Percentiles rank a stretch among this genome's conserved stretches.
phyloP scores from a whole-genome alignment of 92 coral and sea anemone species.

The Paragorgia papillata region DNA sequence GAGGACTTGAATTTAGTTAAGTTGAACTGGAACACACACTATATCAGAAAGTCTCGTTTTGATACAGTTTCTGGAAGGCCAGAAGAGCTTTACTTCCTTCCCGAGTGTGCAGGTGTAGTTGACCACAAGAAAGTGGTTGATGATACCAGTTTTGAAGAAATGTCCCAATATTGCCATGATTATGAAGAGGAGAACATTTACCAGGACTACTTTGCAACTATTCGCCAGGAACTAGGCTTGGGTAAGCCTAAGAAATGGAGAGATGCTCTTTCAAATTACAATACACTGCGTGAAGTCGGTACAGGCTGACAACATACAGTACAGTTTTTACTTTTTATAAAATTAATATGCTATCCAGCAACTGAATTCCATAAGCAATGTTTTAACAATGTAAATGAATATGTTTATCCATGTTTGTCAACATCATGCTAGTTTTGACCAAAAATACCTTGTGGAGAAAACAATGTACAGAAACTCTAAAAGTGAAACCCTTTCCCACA shows the following conservation, averaged over 20 bases:
- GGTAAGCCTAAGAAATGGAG: constrained; percentile 15
- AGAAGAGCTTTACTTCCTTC: constrained; percentile 21
- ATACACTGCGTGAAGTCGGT: constrained; percentile 10
- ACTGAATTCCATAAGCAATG: no score
- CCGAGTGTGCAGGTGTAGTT: not conserved
- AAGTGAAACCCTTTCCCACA: no score
- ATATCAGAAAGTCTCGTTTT: constrained; percentile 13
- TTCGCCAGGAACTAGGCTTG: constrained; percentile 16
- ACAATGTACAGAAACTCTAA: not conserved
- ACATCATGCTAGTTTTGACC: constrained; percentile 5
- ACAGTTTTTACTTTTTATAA: not conserved
- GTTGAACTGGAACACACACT: constrained; percentile 12
- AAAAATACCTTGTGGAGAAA: not conserved
- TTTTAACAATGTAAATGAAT: no score
- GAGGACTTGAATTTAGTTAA: constrained; percentile 4
- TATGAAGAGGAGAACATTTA: constrained; percentile 16
- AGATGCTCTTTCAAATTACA: not conserved
- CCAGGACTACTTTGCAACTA: constrained; percentile 7
- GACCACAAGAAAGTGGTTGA: constrained; percentile 4
- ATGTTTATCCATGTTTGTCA: not conserved
- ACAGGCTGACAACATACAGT: constrained; percentile 9
- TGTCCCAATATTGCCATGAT: no score
- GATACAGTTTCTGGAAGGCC: constrained; percentile 23
- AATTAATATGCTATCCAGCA: no score
- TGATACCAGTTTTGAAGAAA: not conserved